These are phyloP conservation scores for Glyptemys insculpta DNA, from an alignment of 2,797 vertebrate species.

Conservation along the genomic window DNA sequence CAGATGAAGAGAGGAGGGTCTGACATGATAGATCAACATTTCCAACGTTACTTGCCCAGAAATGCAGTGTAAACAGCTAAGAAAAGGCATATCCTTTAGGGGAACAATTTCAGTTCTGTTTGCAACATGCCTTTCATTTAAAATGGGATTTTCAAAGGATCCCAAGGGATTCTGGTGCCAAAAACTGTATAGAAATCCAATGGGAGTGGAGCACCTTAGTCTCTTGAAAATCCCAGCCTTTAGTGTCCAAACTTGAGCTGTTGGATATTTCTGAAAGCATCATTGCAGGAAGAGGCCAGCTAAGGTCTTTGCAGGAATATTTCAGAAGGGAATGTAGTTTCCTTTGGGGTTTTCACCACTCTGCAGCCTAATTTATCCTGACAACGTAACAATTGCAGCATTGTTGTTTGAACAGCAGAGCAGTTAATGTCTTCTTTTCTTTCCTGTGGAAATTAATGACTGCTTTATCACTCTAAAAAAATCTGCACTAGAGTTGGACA, in stretches of 20 bases:
- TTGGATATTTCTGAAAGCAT: constrained; percentile 60
- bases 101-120: constrained; percentile 24
- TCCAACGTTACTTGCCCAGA: constrained; percentile 21
- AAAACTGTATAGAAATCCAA: background rate
- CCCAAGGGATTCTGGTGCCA: background rate
- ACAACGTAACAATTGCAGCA: constrained; percentile 52
- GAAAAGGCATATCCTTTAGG: constrained; percentile 20
- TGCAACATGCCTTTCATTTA: background rate
- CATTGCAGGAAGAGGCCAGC: constrained; percentile 48
- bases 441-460: constrained; percentile 35
- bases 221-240: background rate
- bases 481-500: constrained; percentile 4
- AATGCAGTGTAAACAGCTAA: constrained; percentile 19
- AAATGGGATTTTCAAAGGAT: constrained; percentile 26
- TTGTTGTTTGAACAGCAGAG: constrained; percentile 44
- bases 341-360: constrained; percentile 33
- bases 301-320: constrained; percentile 53
- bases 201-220: background rate
- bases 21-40: constrained; percentile 42
- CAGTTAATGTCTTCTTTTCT: constrained; percentile 47
- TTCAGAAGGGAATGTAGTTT: constrained; percentile 63
- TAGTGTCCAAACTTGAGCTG: background rate
- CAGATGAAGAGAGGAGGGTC: constrained; percentile 6
- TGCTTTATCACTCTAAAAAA: constrained; percentile 37
- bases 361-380: constrained; percentile 56